phyloP scores from a whole-genome alignment of 64 coral and sea anemone species.

The Pachyseris speciosa region DNA sequence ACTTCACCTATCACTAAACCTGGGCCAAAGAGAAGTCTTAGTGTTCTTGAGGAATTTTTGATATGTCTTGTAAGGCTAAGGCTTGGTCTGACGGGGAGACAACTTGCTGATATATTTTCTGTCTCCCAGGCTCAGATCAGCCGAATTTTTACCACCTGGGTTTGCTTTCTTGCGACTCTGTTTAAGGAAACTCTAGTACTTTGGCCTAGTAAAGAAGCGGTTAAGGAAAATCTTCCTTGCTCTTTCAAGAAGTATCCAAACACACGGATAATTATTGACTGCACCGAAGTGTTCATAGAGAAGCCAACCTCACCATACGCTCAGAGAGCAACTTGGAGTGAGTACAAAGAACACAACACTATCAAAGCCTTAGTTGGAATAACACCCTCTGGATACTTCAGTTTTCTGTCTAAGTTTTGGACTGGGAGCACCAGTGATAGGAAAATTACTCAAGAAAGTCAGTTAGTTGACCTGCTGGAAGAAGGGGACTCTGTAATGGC shows the following conservation, averaged over 20 bases:
- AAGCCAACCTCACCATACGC: conserved; percentile 53
- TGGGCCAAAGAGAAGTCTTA: conserved; percentile 50
- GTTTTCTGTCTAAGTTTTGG: conserved; percentile 69
- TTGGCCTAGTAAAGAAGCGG: conserved; percentile 36
- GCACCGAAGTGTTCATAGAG: conserved; percentile 52
- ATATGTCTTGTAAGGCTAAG: conserved; percentile 58
- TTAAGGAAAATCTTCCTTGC: conserved; percentile 44
- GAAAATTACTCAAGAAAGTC: conserved; percentile 64
- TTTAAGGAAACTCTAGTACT: conserved; percentile 59
- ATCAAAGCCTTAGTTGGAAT: conserved; percentile 39
- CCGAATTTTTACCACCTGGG: conserved; percentile 57
- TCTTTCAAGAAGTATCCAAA: conserved; percentile 56
- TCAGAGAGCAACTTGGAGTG: conserved; percentile 34
- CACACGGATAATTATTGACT: conserved; percentile 60
- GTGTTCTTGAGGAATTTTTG: conserved; percentile 39
- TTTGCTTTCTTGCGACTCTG: conserved; percentile 53
- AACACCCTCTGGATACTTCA: conserved; percentile 59
- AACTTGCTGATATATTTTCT: conserved; percentile 61
- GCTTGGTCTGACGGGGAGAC: conserved; percentile 61
- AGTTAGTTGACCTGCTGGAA: conserved; percentile 42
- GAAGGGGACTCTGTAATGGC: conserved; percentile 56
- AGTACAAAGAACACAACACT: conserved; percentile 57
- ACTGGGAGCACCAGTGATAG: conserved; percentile 40
- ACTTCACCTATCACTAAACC: conserved; percentile 1
- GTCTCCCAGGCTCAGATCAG: conserved; percentile 46